Evolutionary conservation across 2,113 vertebrate genomes (phyloP), one percentile per base, ranked within the genome.

Genomic region (Rhinolophus ferrumequinum): DNA sequence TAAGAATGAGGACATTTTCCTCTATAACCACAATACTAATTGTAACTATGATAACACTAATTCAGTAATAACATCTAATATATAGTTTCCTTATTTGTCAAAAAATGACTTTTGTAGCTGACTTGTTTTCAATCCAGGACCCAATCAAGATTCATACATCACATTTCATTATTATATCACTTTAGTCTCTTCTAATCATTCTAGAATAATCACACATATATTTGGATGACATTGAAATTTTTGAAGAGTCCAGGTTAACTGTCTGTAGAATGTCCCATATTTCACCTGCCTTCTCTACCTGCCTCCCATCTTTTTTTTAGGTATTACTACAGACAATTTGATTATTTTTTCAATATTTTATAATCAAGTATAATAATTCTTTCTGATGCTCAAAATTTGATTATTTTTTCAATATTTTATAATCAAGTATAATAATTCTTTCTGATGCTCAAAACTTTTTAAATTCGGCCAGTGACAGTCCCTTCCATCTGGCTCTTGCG

Each of bases 101-200:
- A 80, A 84, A 90, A 77, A 77, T 64, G 54, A 77, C 70, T 83
- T 80, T 72, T 75, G 28, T 64, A 80, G 41, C 38, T 96, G 66
- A 6, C 33, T 50, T 52, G n/a, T 33, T 30, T 54, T 35, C 6
- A 81, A 35, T 30, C 58, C 26, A 19, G 62, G 3, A 7, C 56
- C 70, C 62, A 72, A 2, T 95, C 8, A 75, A 77, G 58, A 82
- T 38, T 87, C 24, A 90, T 56, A 70, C 9, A 38, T 92, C 14
- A 33, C 21, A 75, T 69, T 87, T 91, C 24, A 81, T 80, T 77
- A 81, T 76, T 84, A 12, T 41, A n/a, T 88, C 30, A 69, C n/a
- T 30, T 89, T 44, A 80, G 54, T 64, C 19, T 75, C n/a, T 41
- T 69, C 83, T 87, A 82, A 64, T 77, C 44, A 47, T 90, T 77